These are phyloP conservation scores for Drosophila atripex DNA, from an alignment of 2,888 invertebrate genomes.

Conservation along the genomic window DNA sequence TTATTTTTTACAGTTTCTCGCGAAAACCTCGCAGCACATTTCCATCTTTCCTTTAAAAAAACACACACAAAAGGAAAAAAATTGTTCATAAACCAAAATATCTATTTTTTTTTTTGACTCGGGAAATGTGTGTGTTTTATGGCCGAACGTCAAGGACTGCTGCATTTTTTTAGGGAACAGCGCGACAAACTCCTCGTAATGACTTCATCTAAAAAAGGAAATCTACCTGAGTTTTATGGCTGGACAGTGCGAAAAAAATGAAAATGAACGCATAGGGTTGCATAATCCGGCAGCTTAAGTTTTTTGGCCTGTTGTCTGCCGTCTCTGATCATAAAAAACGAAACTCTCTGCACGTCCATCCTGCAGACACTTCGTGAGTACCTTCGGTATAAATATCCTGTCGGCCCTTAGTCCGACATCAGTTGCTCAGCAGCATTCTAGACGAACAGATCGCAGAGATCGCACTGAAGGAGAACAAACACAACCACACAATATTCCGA, in stretches of 20 bases:
- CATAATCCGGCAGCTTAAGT: constrained; percentile 75
- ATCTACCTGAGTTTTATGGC: constrained; percentile 56
- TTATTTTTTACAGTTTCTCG: constrained; percentile 75
- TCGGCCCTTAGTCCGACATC: constrained; percentile 41
- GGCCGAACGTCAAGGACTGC: constrained; percentile 64
- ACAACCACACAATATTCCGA: constrained; percentile 18
- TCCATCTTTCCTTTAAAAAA: constrained; percentile 35
- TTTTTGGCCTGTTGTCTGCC: constrained; percentile 51
- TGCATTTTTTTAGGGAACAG: constrained; percentile 61
- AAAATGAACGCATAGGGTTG: constrained; percentile 69
- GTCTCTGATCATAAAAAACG: constrained; percentile 66
- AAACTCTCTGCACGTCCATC: constrained; percentile 21
- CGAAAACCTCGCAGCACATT: constrained; percentile 51
- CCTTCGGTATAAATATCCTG: constrained; percentile 56
- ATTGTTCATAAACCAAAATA: constrained; percentile 37
- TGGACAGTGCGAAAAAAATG: constrained; percentile 42
- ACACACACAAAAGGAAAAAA: constrained; percentile 2
- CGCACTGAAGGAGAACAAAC: constrained; percentile 12
- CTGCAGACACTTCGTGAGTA: constrained; percentile 9
- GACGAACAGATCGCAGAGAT: constrained; percentile 54
- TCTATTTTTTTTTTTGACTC: constrained; percentile 46
- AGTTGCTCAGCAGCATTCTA: constrained; percentile 59
- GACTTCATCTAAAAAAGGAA: constrained; percentile 64
- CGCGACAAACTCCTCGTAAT: constrained; percentile 49
- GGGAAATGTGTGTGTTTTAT: constrained; percentile 58